These are phyloP conservation scores for Eleutherodactylus coqui DNA, from an alignment of 2,797 vertebrate genomes.

Conservation along the genomic window DNA sequence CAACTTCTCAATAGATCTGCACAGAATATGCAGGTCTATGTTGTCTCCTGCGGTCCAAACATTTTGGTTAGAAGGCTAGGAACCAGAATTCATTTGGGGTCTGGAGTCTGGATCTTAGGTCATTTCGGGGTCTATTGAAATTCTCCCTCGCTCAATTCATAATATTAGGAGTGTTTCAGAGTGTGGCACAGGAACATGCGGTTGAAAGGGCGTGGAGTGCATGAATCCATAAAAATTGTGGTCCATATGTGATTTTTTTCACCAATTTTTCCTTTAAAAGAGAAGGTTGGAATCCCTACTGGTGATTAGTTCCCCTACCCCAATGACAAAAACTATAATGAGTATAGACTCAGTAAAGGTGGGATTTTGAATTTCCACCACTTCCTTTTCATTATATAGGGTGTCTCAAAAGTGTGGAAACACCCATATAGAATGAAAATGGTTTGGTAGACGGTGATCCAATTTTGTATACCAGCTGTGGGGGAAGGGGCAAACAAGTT, in stretches of 20 bases:
- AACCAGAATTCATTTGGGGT: neutral
- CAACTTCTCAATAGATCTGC: too few species aligned
- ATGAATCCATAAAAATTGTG: neutral
- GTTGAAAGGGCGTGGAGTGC: neutral
- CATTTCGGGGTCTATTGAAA: neutral
- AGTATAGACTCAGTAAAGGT: neutral
- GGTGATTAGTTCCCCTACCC: too few species aligned
- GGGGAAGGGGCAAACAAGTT: too few species aligned
- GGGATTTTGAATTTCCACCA: neutral
- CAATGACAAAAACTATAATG: too few species aligned
- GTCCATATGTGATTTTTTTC: neutral
- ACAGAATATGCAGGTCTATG: too few species aligned
- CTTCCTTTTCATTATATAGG: too few species aligned
- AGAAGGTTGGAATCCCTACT: neutral
- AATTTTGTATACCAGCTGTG: too few species aligned
- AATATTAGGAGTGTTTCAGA: neutral
- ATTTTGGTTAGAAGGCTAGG: too few species aligned
- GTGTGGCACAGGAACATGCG: neutral
- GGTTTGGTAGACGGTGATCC: too few species aligned
- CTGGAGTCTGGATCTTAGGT: neutral
- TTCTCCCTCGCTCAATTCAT: too few species aligned
- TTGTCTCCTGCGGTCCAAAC: neutral
- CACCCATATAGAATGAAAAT: too few species aligned
- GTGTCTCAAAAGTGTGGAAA: too few species aligned
- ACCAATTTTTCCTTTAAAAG: neutral